Evolutionary conservation across 2,888 invertebrate species (phyloP).

Genomic region (Idaea dimidiata): DNA sequence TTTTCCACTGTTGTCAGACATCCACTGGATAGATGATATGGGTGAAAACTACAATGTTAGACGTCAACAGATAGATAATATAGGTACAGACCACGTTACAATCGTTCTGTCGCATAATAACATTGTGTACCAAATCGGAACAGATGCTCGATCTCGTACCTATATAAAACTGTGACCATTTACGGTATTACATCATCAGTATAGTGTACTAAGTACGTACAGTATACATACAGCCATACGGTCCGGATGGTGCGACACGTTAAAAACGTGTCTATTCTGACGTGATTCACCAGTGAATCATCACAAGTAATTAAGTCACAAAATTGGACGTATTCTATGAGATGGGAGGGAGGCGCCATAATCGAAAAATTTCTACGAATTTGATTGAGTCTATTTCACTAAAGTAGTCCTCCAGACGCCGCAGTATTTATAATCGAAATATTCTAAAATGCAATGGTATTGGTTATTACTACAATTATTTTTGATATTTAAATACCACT

Average conservation of each 20-base stretch:
- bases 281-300: constrained; percentile 46
- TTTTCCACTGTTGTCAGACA: too few relatives aligned
- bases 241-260: constrained; percentile 20
- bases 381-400: neutral
- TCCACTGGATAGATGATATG: too few relatives aligned
- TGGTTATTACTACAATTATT: too few relatives aligned
- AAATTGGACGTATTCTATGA: constrained; percentile 13
- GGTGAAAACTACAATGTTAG: too few relatives aligned
- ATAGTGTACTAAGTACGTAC: constrained; percentile 13
- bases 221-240: constrained; percentile 8
- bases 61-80: too few relatives aligned
- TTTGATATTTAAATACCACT: too few relatives aligned
- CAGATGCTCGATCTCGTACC: neutral
- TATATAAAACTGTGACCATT: constrained; percentile 29
- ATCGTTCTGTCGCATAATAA: too few relatives aligned
- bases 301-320: constrained; percentile 36
- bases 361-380: constrained; percentile 1
- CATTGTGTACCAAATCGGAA: neutral
- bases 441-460: neutral
- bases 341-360: constrained; percentile 4
- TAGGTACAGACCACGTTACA: too few relatives aligned
- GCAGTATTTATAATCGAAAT: neutral
- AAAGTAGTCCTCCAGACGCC: neutral
- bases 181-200: constrained; percentile 45
- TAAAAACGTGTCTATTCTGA: constrained; percentile 31